Percentiles rank a stretch among this genome's conserved stretches.
Evolutionary conservation across 2,797 vertebrate genomes (phyloP).

Genomic region (Petrocephalus schoutedeni): DNA sequence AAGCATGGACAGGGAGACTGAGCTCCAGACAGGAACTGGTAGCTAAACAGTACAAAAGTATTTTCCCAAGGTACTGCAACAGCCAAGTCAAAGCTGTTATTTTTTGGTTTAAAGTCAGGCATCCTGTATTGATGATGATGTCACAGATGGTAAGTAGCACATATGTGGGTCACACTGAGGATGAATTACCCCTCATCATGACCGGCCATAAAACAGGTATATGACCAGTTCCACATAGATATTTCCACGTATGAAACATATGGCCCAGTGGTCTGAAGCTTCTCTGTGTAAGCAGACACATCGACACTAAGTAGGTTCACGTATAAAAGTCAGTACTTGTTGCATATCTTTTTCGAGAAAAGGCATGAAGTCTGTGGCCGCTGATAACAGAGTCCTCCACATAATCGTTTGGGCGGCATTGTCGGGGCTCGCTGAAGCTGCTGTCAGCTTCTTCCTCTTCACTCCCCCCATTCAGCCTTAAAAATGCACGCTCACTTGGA

Average conservation of each 20-base stretch:
- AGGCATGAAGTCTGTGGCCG: neutral
- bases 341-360: neutral
- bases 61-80: constrained; percentile 8
- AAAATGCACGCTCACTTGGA: neutral
- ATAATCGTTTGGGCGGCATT: neutral
- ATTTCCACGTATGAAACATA: neutral
- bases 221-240: neutral
- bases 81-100: neutral
- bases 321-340: constrained; percentile 3
- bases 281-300: neutral
- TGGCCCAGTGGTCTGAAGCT: neutral
- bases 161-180: neutral
- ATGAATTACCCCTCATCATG: neutral
- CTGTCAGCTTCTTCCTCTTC: neutral
- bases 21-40: neutral
- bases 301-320: neutral
- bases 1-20: neutral
- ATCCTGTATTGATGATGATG: neutral
- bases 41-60: neutral
- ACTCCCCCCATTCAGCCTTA: neutral
- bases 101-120: constrained; percentile 9
- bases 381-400: neutral
- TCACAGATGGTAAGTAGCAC: neutral
- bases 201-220: neutral
- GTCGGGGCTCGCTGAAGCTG: neutral